Conservation (phyloP, 2,888 invertebrate species). For the Kuschelorhynchus macadamiae region DNA sequence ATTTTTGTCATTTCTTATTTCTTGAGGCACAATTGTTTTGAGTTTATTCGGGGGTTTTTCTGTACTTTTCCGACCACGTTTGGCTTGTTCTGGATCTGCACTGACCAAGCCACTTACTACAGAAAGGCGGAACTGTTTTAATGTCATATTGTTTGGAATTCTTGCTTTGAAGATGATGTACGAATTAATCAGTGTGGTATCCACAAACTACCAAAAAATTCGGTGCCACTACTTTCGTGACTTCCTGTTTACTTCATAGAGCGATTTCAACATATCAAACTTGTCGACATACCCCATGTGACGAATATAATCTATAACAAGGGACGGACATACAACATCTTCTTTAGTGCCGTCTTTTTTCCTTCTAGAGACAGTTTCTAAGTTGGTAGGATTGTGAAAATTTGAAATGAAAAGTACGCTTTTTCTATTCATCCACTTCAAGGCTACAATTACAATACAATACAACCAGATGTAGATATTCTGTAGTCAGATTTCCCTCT, state of each 20-base stretch:
- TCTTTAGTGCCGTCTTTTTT: conserved; percentile 52
- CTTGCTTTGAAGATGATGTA: too few species aligned
- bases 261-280: conserved; percentile 56
- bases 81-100: too few species aligned
- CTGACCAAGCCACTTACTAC: too few species aligned
- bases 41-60: too few species aligned
- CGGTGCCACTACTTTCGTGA: conserved; percentile 59
- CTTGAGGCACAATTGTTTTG: too few species aligned
- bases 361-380: conserved; percentile 20
- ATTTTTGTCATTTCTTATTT: too few species aligned
- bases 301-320: conserved; percentile 57
- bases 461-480: too few species aligned
- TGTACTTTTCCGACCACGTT: too few species aligned
- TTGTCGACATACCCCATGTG: conserved; percentile 61
- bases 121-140: too few species aligned
- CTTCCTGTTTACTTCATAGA: conserved; percentile 58
- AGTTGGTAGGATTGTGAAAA: neutral
- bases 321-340: conserved; percentile 51
- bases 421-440: conserved; percentile 1
- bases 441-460: too few species aligned
- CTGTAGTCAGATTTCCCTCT: conserved; percentile 45
- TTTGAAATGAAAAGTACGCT: neutral
- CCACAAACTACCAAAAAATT: conserved; percentile 53
- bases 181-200: conserved; percentile 37
- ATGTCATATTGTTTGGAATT: too few species aligned